Conservation (phyloP, 1,140 invertebrate genomes). For the Nasonia vitripennis region DNA sequence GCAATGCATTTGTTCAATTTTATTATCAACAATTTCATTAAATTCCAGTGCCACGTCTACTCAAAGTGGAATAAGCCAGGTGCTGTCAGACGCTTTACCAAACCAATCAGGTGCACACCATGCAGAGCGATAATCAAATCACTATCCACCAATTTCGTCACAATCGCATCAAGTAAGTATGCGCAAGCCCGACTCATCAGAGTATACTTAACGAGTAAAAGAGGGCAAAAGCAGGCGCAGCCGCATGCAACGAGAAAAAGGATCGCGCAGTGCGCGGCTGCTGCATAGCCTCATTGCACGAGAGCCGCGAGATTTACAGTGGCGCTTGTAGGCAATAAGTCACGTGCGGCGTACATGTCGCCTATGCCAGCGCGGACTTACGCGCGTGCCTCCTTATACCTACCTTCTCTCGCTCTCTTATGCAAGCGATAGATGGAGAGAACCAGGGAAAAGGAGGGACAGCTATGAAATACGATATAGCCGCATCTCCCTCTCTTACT, state of each 20-base stretch:
- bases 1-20: too few species aligned
- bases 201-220: not conserved
- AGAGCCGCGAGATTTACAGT: constrained; percentile 65
- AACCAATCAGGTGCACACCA: too few species aligned
- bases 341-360: constrained; percentile 68
- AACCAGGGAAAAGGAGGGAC: not conserved
- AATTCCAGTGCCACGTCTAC: too few species aligned
- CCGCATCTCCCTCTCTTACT: not conserved
- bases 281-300: not conserved
- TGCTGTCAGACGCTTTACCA: too few species aligned
- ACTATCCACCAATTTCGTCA: too few species aligned
- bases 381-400: constrained; percentile 48
- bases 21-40: too few species aligned
- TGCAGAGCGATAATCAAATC: too few species aligned
- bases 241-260: not conserved
- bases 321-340: constrained; percentile 71
- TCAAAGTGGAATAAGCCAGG: too few species aligned
- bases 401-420: not conserved
- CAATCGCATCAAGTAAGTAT: too few species aligned
- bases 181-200: too few species aligned
- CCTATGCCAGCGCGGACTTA: constrained; percentile 61
- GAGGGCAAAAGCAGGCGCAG: not conserved
- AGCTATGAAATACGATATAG: constrained; percentile 27
- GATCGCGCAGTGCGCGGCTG: not conserved
- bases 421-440: not conserved